Conservation (phyloP, 2,797 vertebrate species). For the Aselliscus stoliczkanus region DNA sequence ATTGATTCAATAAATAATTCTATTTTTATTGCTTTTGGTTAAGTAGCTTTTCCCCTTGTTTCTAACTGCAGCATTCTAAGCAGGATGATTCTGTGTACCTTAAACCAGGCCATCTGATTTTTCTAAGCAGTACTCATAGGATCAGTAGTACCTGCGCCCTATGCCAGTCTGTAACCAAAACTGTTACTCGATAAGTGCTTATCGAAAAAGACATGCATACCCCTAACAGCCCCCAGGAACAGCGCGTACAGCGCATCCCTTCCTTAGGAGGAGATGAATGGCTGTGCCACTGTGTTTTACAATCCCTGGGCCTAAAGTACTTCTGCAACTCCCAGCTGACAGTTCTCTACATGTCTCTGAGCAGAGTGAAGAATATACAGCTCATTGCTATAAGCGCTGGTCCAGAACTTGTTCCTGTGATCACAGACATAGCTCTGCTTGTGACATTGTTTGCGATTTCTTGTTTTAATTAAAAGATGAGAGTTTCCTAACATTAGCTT, state of each 20-base stretch:
- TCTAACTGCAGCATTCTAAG: background rate
- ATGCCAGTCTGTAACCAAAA: background rate
- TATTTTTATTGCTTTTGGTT: background rate
- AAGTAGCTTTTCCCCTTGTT: background rate
- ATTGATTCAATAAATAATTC: background rate
- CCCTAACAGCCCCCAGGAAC: background rate
- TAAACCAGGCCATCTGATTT: conserved; percentile 4
- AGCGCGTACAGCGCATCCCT: background rate
- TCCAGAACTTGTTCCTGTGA: background rate
- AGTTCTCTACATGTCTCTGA: background rate
- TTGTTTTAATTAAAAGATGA: background rate
- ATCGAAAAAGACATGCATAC: background rate
- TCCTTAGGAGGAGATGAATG: background rate
- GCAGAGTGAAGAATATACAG: background rate
- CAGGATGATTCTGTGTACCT: background rate
- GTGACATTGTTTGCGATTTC: background rate
- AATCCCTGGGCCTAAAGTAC: background rate
- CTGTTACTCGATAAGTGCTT: background rate
- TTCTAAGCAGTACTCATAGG: background rate
- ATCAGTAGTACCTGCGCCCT: background rate
- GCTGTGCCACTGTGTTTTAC: background rate
- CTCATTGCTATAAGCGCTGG: background rate
- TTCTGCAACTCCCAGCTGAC: background rate
- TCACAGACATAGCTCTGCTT: background rate
- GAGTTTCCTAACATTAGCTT: background rate